Percentiles rank a stretch among this genome's conserved stretches.
phyloP scores from a whole-genome alignment of 2,113 vertebrate genomes.

The Serinus canaria region DNA sequence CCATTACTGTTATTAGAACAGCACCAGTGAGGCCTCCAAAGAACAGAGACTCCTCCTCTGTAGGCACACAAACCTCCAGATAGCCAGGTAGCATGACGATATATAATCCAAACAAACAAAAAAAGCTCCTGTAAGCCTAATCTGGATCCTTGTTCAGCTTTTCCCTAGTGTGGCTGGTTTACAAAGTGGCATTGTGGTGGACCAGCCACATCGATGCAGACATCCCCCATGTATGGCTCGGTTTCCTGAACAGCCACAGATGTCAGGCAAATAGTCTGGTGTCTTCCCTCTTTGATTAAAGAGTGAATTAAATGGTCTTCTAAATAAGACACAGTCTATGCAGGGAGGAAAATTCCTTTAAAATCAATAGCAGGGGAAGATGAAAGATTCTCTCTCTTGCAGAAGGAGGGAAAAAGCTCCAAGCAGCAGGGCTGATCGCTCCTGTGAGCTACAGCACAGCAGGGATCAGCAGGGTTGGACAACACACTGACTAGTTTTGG shows the following conservation, averaged over 20 bases:
- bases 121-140: accelerated
- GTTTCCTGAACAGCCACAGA: not conserved
- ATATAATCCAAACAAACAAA: not conserved
- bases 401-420: not conserved
- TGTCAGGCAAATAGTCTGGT: not conserved
- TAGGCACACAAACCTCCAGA: not conserved
- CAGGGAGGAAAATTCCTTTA: not conserved
- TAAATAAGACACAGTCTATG: not conserved
- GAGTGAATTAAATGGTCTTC: conserved; percentile 11
- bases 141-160: not conserved
- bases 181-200: not conserved
- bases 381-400: not conserved
- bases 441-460: not conserved
- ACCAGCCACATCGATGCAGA: not conserved
- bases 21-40: not conserved
- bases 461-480: too few relatives aligned
- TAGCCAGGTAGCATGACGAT: not conserved
- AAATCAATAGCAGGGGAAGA: not conserved
- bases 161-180: not conserved
- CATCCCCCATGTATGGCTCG: accelerated
- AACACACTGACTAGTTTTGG: accelerated
- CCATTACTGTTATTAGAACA: not conserved
- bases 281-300: not conserved
- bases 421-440: not conserved
- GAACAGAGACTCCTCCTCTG: not conserved